phyloP scores from a whole-genome alignment of 2,797 vertebrate species.

The Coregonus suidteri region DNA sequence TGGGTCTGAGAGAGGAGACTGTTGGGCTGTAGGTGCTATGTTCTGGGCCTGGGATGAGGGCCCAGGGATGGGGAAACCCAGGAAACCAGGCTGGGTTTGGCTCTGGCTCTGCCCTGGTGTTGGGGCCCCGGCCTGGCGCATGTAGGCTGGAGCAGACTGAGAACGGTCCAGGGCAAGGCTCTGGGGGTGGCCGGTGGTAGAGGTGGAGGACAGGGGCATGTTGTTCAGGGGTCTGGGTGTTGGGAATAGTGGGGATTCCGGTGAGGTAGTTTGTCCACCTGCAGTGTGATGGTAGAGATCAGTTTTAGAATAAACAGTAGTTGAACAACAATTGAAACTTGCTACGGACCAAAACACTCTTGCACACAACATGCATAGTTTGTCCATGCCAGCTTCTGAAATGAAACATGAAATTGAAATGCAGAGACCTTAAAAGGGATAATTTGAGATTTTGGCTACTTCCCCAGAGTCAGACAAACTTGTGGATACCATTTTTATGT shows the following conservation, averaged over 20 bases:
- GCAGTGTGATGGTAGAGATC: conserved; percentile 78
- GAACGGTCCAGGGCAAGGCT: conserved; percentile 78
- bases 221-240: conserved; percentile 69
- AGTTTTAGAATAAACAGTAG: conserved; percentile 44
- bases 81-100: conserved; percentile 47
- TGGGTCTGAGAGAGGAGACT: conserved; percentile 49
- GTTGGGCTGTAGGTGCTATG: conserved; percentile 31
- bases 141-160: conserved; percentile 77
- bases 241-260: conserved; percentile 83
- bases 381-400: conserved; percentile 15
- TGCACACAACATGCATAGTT: conserved; percentile 11
- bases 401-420: conserved; percentile 15
- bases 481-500: too few relatives aligned
- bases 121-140: conserved; percentile 59
- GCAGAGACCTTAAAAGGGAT: not conserved
- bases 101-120: conserved; percentile 37
- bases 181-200: conserved; percentile 67
- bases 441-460: too few relatives aligned
- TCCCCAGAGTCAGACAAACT: too few relatives aligned
- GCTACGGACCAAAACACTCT: conserved; percentile 15
- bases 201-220: conserved; percentile 68
- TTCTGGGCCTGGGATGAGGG: conserved; percentile 55
- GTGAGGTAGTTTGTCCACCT: conserved; percentile 99
- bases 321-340: conserved; percentile 6
- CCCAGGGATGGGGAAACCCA: conserved; percentile 56